Conservation (phyloP, 2,888 invertebrate species). For the Fragum fragum region DNA sequence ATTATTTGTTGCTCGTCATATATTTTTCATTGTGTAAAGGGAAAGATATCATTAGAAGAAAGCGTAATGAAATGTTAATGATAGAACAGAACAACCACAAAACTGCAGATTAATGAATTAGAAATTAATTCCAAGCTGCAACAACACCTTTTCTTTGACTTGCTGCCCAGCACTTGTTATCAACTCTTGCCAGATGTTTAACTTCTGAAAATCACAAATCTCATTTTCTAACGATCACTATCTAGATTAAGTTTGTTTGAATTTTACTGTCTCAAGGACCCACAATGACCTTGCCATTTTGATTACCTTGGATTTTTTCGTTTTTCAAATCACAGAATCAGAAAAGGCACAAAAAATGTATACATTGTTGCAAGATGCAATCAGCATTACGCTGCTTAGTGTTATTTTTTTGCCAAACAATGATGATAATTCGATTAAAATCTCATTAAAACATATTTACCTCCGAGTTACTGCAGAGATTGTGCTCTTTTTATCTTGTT, state of each 20-base stretch:
- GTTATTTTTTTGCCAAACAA: slow-evolving; percentile 27
- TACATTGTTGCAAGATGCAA: slow-evolving; percentile 22
- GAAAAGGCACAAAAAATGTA: background rate
- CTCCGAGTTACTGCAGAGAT: slow-evolving; percentile 23
- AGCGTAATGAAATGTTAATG: background rate
- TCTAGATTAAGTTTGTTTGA: slow-evolving; percentile 25
- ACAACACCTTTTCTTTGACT: background rate
- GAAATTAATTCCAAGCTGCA: slow-evolving; percentile 3
- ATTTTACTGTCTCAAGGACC: slow-evolving; percentile 16
- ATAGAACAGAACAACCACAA: background rate
- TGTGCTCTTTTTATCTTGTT: slow-evolving; percentile 22
- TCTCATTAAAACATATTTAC: slow-evolving; percentile 29
- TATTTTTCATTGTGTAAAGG: too few species aligned
- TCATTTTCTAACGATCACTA: slow-evolving; percentile 24
- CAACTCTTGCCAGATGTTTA: slow-evolving; percentile 18
- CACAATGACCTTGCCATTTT: slow-evolving; percentile 17
- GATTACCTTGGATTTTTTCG: slow-evolving; percentile 8
- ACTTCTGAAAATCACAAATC: slow-evolving; percentile 15
- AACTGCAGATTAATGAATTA: slow-evolving; percentile 1
- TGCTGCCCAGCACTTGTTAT: slow-evolving; percentile 8
- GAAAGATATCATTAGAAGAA: background rate
- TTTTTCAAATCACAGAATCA: slow-evolving; percentile 9
- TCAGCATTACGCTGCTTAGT: slow-evolving; percentile 10
- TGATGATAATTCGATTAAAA: slow-evolving; percentile 31
- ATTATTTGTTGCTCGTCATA: too few species aligned